Base-by-base conservation (phyloP, 2,113 vertebrate species). In the Gambusia holbrooki region DNA sequence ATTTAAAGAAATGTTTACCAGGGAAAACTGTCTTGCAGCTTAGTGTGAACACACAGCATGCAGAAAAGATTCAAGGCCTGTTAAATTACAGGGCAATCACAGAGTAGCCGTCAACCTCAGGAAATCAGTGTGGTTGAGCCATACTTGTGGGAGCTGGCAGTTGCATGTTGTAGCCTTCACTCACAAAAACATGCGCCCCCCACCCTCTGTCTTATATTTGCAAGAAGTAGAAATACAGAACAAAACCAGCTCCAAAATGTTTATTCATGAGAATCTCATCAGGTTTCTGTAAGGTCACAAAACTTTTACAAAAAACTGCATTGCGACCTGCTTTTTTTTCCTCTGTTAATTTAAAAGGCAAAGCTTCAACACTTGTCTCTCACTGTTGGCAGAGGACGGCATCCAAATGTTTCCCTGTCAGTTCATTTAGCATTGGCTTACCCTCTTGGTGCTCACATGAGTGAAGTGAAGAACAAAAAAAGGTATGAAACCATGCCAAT, bases 401-500 rank as follows among this genome's bases (percentile, higher is more conserved):
- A 51, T 51, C 66, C 66, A 68, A 45, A 68, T 29, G 27, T 30
- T 54, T 69, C 13, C 42, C 66, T 22, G 42, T 51, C 29, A n/a
- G 42, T 45, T 48, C 6, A 14, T 10, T 30, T 10, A n/a, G 73
- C 33, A 32, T 29, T 12, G 25, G 2, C 37, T 15, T 64, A 54
- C 10, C 63, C 5, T 75, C 45, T 58, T 17, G 54, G 25, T 35
- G 48, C 61, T 64, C 25, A 14, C 32, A 66, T 0, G 13, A 37
- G 12, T 40, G 19, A 77, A 74, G 75, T 65, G 58, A 54, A 69
- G 65, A 68, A 14, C 4, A 54, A 62, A 13, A 13, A 68, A 19
- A 74, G 33, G 8, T 7, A 40, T 60, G 30, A 29, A 73, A 35
- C 66, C 14, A 40, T 30, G 28, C 58, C 63, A 75, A 78, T 72